phyloP scores from a whole-genome alignment of 30 jellyfish, hydroid and myxozoan genomes.

The Rhopilema esculentum region DNA sequence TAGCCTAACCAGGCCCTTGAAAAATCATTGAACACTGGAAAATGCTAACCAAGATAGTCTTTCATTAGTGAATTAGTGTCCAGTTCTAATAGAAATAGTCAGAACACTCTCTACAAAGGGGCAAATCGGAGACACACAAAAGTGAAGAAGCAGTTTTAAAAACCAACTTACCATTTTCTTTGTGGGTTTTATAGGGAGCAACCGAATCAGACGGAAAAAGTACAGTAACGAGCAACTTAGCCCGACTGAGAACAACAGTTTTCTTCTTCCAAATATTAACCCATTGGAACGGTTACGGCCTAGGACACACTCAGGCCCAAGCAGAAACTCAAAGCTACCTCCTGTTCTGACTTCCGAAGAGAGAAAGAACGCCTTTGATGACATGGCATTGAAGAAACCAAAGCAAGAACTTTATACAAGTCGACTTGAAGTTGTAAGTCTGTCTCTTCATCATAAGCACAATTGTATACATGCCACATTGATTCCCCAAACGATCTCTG shows the following conservation, averaged over 20 bases:
- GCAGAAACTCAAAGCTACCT: conserved; percentile 30
- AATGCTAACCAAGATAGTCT: too few species aligned
- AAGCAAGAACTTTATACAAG: conserved; percentile 38
- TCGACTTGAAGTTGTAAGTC: conserved; percentile 35
- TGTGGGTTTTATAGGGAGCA: background rate
- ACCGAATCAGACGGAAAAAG: conserved; percentile 25
- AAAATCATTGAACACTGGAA: too few species aligned
- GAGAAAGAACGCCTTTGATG: conserved; percentile 48
- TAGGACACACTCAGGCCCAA: conserved; percentile 59
- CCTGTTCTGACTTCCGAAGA: conserved; percentile 6
- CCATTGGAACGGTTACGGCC: conserved; percentile 57
- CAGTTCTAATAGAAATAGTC: too few species aligned
- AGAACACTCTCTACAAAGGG: too few species aligned
- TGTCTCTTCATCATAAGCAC: background rate
- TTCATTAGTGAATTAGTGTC: too few species aligned
- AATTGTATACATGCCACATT: background rate
- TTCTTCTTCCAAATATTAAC: conserved; percentile 52
- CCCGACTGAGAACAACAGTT: background rate
- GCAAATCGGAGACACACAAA: too few species aligned
- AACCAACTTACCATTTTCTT: background rate
- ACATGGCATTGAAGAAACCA: conserved; percentile 42
- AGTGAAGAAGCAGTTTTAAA: background rate
- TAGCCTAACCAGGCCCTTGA: too few species aligned
- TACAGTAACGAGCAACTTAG: background rate
- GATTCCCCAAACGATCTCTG: too few species aligned